Base-by-base conservation (phyloP, 2,888 invertebrate species). In the Drosophila neotestacea region DNA sequence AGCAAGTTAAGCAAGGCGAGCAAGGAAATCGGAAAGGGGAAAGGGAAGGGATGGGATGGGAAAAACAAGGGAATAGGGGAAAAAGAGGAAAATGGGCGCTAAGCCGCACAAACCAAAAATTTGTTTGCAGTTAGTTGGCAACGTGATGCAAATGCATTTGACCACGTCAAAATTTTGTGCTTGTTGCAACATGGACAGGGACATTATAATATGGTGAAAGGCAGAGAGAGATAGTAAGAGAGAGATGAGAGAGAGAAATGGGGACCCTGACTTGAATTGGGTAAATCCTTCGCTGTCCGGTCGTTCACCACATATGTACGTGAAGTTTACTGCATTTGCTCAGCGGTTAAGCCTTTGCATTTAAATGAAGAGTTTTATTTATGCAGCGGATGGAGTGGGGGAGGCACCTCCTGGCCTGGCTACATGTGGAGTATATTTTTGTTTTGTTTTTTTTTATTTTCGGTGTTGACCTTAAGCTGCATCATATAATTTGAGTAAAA, bases 111-210 rank as follows among this genome's bases (percentile, higher is more conserved):
- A 67, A 60, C 79, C 68, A 77, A 70, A 80, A 81, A 77, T 72
- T 84, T 81, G 81, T 84, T 81, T 81, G 75, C 78, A 70, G 78
- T 82, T 79, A 73, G 73, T 73, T 70, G 71, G 61, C 71, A 66
- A 62, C 73, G 69, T 80, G 74, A 81, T 81, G 81, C 65, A 84
- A 84, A 81, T 81, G 81, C 78, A 75, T 81, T 81, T 84, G 85
- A 78, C 81, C 79, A 73, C 79, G 73, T 81, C 81, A 72, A 71
- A 72, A 76, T 61, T 59, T 64, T 69, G 64, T 69, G 66, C 70
- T 59, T 46, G 54, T 42, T 50, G 56, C 63, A 63, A 51, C 51
- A 55, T 65, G 65, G 60, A 50, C 38, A 38, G 48, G 64, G 50
- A 58, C 76, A 62, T 66, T 66, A 75, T 51, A 47, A 56, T 47